Percentiles rank a stretch among this genome's conserved stretches.
phyloP scores from a whole-genome alignment of 2,888 invertebrate species.

The Diplazon laetatorius region DNA sequence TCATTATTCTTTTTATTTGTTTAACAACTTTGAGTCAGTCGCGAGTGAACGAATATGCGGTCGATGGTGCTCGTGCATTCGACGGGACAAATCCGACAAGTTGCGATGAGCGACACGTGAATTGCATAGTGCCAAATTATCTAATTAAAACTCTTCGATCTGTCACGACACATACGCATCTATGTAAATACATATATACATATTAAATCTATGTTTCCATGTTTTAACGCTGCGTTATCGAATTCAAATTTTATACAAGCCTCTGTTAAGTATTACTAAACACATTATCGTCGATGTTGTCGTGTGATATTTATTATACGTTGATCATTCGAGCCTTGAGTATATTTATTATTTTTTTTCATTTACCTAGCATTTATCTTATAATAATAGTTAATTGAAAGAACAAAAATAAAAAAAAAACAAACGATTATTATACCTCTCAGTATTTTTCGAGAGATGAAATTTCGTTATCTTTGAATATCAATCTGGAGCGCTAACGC shows the following conservation, averaged over 20 bases:
- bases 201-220: conserved; percentile 71
- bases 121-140: conserved; percentile 79
- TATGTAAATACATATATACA: conserved; percentile 10
- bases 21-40: neutral
- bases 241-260: conserved; percentile 79
- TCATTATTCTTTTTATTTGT: neutral
- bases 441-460: conserved; percentile 30
- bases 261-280: conserved; percentile 76
- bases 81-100: conserved; percentile 60
- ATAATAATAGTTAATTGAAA: too few species aligned
- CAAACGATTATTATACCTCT: conserved; percentile 14
- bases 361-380: conserved; percentile 14
- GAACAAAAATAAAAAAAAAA: conserved; percentile 2
- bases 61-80: neutral
- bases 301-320: conserved; percentile 54
- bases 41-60: neutral
- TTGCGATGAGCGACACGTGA: conserved; percentile 70
- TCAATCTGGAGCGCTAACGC: conserved; percentile 61
- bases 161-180: conserved; percentile 53
- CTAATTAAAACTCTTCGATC: conserved; percentile 73
- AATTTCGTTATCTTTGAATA: conserved; percentile 57
- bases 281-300: conserved; percentile 65
- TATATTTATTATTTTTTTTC: neutral
- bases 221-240: conserved; percentile 72
- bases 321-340: too few species aligned